phyloP scores from a whole-genome alignment of 2,113 vertebrate species.

The Muntiacus muntjak region DNA sequence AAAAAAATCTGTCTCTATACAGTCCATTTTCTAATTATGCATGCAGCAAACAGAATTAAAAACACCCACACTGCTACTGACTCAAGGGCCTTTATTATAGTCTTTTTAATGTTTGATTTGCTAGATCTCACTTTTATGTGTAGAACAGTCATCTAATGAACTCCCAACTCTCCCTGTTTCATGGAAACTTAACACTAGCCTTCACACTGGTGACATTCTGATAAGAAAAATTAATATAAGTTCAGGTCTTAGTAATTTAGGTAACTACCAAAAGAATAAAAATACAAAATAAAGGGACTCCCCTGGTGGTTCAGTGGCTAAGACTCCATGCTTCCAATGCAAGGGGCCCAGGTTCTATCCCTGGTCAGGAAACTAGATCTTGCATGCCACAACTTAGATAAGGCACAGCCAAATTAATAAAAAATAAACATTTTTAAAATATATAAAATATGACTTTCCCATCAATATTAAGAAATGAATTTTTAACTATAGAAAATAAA shows the following conservation, averaged over 20 bases:
- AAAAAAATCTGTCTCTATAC: not conserved
- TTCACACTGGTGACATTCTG: not conserved
- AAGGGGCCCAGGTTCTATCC: not conserved
- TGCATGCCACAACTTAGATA: not conserved
- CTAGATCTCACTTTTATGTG: not conserved
- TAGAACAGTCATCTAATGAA: constrained; percentile 15
- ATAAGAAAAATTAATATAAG: not conserved
- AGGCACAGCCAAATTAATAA: not conserved
- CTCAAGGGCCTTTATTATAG: not conserved
- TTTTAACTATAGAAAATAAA: not conserved
- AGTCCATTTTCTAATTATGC: not conserved
- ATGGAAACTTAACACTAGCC: not conserved
- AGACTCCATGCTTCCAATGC: not conserved
- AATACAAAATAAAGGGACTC: not conserved
- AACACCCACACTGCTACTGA: not conserved
- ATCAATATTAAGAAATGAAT: not conserved
- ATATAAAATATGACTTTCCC: not conserved
- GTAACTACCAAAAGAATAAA: not conserved
- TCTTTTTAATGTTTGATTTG: not conserved
- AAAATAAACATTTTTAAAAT: not conserved
- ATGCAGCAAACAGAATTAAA: not conserved
- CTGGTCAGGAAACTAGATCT: not conserved
- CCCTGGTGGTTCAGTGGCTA: not conserved
- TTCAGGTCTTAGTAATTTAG: not conserved
- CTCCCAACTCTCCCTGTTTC: not conserved